phyloP scores from a whole-genome alignment of 2,113 vertebrate genomes.

The Thinocorus orbignyianus region DNA sequence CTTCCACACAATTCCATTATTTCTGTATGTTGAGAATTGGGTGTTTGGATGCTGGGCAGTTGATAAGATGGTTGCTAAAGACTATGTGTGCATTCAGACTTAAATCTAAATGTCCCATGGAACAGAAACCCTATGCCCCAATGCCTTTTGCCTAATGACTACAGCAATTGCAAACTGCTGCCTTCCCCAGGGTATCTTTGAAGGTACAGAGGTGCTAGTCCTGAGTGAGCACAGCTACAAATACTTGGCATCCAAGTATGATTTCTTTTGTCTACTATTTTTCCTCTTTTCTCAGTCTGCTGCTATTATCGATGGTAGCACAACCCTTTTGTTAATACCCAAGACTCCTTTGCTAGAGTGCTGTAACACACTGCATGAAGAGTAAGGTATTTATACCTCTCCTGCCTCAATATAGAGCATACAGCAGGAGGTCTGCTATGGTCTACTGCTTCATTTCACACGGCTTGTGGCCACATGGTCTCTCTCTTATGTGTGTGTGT shows the following conservation, averaged over 20 bases:
- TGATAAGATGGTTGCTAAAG: background rate
- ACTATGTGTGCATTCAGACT: background rate
- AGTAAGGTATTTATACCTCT: constrained; percentile 33
- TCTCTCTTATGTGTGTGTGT: background rate
- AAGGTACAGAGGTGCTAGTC: background rate
- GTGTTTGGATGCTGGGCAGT: background rate
- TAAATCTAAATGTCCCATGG: background rate
- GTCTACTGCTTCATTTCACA: constrained; percentile 12
- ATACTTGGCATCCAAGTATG: background rate
- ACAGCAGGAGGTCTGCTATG: background rate
- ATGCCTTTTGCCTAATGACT: background rate
- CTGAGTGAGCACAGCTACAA: background rate
- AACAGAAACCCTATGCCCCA: background rate
- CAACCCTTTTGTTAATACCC: constrained; percentile 20
- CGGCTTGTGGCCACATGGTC: background rate
- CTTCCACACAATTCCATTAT: background rate
- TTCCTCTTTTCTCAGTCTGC: background rate
- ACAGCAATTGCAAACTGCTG: background rate
- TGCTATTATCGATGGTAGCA: background rate
- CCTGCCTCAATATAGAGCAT: background rate
- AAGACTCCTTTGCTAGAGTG: background rate
- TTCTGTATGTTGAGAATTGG: too few relatives aligned
- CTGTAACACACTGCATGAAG: background rate
- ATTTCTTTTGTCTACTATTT: constrained; percentile 10
- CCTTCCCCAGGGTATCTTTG: background rate